Evolutionary conservation across 2,113 vertebrate genomes (phyloP).

Genomic region (Myiozetetes cayanensis): DNA sequence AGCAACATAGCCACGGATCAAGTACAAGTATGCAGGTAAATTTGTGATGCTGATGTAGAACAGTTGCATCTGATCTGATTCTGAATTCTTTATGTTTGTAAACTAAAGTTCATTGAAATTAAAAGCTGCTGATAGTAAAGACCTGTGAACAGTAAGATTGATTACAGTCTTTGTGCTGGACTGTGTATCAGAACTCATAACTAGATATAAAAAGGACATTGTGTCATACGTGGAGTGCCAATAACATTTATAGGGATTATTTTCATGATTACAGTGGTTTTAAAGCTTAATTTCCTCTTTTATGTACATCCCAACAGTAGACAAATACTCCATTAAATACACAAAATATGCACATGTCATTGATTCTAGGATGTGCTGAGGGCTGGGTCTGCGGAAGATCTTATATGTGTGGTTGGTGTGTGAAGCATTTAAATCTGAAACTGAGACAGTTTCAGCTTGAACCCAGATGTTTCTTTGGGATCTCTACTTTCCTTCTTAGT

Average conservation of each 20-base stretch:
- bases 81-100: neutral
- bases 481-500: neutral
- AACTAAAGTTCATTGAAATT: neutral
- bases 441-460: neutral
- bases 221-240: neutral
- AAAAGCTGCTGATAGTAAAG: neutral
- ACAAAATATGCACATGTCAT: rapidly evolving
- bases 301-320: neutral
- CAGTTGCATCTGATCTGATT: neutral
- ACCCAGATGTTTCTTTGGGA: neutral
- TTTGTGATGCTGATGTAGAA: neutral
- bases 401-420: neutral
- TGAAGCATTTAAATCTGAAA: neutral
- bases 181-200: neutral
- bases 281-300: neutral
- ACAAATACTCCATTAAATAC: neutral
- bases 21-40: neutral
- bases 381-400: neutral
- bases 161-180: neutral
- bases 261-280: neutral
- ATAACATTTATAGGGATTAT: neutral
- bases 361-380: neutral
- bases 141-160: neutral
- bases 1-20: neutral
- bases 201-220: neutral